Percentiles rank a stretch among this genome's conserved stretches.
phyloP scores from a whole-genome alignment of 2,113 vertebrate species.

The Dipodomys spectabilis region DNA sequence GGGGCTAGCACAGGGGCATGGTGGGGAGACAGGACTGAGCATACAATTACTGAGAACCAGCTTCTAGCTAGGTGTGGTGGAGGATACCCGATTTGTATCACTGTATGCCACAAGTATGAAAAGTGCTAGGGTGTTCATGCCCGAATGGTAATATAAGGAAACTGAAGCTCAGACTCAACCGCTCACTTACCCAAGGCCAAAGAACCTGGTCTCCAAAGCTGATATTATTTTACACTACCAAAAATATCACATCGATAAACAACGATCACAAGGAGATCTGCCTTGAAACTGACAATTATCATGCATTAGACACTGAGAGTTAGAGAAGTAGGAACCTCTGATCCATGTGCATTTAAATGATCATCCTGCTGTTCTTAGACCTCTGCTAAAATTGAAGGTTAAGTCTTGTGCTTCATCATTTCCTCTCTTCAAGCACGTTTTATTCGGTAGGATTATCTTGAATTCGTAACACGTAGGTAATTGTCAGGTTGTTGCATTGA shows the following conservation, averaged over 20 bases:
- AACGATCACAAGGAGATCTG: not conserved
- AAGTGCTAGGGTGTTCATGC: not conserved
- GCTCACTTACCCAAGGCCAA: not conserved
- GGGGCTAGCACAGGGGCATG: not conserved
- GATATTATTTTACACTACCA: not conserved
- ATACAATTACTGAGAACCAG: not conserved
- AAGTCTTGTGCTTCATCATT: not conserved
- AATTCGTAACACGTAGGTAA: not conserved
- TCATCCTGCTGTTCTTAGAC: not conserved
- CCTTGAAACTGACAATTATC: not conserved
- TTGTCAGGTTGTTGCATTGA: not conserved
- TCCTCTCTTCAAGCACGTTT: not conserved
- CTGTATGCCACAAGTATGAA: not conserved
- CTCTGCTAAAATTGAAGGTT: not conserved
- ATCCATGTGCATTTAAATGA: not conserved
- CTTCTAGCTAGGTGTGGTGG: too few species aligned
- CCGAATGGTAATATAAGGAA: not conserved
- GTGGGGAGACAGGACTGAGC: accelerated
- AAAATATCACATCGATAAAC: not conserved
- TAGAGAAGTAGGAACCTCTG: not conserved
- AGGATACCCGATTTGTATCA: not conserved
- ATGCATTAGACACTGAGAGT: not conserved
- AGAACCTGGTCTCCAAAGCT: not conserved
- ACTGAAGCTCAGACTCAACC: not conserved
- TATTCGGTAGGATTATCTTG: not conserved